Evolutionary conservation across 2,888 invertebrate genomes (phyloP).

Genomic region (Hofmannophila pseudospretella): DNA sequence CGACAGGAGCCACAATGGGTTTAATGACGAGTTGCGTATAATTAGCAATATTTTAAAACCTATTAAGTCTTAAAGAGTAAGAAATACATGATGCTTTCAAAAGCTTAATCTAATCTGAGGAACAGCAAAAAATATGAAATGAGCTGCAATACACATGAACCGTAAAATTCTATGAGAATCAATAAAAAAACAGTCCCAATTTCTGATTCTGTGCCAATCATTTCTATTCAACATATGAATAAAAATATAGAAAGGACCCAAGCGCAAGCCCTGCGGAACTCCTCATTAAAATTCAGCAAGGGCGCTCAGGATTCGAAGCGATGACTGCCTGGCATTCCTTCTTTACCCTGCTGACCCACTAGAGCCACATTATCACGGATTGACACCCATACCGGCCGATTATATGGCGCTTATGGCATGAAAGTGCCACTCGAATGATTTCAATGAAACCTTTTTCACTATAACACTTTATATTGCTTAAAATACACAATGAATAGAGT

Average conservation of each 20-base stretch:
- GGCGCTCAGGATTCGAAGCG: constrained; percentile 37
- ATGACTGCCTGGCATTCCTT: constrained; percentile 36
- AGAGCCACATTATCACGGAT: constrained; percentile 49
- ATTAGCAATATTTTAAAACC: no score
- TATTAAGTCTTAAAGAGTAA: no score
- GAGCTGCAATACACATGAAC: no score
- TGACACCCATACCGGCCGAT: constrained; percentile 38
- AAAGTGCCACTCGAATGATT: constrained; percentile 25
- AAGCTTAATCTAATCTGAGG: no score
- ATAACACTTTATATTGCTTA: neutral
- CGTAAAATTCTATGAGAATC: no score
- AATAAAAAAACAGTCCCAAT: no score
- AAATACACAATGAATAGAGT: constrained; percentile 14
- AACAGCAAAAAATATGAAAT: no score
- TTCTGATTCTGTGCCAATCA: no score
- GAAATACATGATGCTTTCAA: no score
- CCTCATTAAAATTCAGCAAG: constrained; percentile 47
- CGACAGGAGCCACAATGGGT: no score
- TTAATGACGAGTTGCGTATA: no score
- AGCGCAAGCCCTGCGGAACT: constrained; percentile 22
- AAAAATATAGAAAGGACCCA: constrained; percentile 20
- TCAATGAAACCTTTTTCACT: constrained; percentile 13
- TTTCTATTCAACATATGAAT: neutral
- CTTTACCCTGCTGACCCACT: constrained; percentile 57
- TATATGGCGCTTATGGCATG: constrained; percentile 28